phyloP scores from a whole-genome alignment of 2,797 vertebrate genomes.

The Tragopan temminckii region DNA sequence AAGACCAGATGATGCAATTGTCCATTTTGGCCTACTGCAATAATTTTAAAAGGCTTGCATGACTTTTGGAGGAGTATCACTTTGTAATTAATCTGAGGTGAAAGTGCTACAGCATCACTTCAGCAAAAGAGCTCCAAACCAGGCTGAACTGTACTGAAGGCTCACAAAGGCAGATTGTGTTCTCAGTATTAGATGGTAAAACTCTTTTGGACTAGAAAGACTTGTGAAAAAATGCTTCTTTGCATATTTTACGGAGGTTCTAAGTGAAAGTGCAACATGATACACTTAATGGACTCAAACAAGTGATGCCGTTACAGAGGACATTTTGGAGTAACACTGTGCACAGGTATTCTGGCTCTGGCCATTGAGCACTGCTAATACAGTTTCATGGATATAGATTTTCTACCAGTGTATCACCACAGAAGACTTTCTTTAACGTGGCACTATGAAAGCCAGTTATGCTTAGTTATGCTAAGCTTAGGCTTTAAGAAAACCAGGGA shows the following conservation, averaged over 20 bases:
- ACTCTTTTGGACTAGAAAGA: neutral
- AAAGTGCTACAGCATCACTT: neutral
- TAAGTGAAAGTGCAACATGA: neutral
- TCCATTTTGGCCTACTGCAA: neutral
- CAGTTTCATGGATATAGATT: too few relatives aligned
- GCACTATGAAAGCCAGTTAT: too few relatives aligned
- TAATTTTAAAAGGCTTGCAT: neutral
- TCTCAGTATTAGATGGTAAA: neutral
- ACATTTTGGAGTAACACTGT: neutral
- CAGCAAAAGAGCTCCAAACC: neutral
- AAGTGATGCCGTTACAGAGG: neutral
- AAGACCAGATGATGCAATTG: neutral
- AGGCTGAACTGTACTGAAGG: neutral
- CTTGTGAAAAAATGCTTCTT: neutral
- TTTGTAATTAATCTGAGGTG: neutral
- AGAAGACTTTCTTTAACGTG: too few relatives aligned
- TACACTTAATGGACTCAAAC: neutral
- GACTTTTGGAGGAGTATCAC: neutral
- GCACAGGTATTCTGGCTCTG: neutral
- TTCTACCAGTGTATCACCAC: too few relatives aligned
- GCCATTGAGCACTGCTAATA: neutral
- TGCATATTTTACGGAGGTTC: neutral
- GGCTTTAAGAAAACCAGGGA: too few relatives aligned
- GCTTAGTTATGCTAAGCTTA: too few relatives aligned
- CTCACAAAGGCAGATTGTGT: neutral